Percentiles rank a stretch among this genome's conserved stretches.
phyloP scores from a whole-genome alignment of 1,140 invertebrate species.

The Trachymyrmex cornetzi region DNA sequence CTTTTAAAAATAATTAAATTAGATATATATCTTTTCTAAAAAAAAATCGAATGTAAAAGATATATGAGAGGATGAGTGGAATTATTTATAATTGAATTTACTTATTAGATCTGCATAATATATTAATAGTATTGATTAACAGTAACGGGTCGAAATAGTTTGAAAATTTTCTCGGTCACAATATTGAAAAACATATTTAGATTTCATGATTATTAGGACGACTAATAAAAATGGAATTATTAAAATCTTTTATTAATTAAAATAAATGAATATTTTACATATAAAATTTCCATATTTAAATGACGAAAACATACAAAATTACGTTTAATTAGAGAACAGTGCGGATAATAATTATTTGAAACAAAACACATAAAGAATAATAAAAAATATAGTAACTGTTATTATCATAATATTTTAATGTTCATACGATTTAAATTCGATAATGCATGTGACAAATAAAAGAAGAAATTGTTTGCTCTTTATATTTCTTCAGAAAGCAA shows the following conservation, averaged over 20 bases:
- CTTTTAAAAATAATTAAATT: neutral
- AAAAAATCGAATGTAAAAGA: neutral
- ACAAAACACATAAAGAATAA: neutral
- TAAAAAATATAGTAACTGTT: neutral
- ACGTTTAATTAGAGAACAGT: neutral
- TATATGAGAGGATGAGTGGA: neutral
- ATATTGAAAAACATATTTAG: neutral
- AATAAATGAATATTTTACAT: neutral
- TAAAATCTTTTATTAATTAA: neutral
- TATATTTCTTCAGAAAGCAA: neutral
- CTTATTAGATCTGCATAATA: neutral
- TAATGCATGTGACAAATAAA: neutral
- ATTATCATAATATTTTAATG: neutral
- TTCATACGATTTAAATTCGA: neutral
- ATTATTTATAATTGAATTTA: constrained; percentile 12
- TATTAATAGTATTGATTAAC: neutral
- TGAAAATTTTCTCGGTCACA: neutral
- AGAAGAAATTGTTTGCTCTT: neutral
- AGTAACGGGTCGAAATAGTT: neutral
- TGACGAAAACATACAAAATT: neutral
- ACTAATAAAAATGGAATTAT: neutral
- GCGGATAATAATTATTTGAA: neutral
- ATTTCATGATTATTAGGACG: neutral
- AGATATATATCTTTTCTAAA: neutral
- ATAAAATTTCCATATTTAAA: neutral